Conservation (phyloP, 1,140 invertebrate species). For the Euura saliciscinereae region DNA sequence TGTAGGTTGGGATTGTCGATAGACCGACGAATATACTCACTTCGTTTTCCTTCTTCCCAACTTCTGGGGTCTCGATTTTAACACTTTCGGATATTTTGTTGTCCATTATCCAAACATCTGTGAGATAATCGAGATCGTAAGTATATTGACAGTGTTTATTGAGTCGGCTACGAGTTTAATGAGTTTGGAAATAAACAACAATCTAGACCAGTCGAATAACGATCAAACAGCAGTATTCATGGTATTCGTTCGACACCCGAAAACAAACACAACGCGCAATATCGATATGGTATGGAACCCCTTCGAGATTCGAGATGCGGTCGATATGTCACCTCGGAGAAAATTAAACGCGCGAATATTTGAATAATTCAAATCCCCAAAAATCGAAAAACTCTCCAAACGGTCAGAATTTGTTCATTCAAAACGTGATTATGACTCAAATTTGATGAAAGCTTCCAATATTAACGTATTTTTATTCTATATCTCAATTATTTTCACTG, state of each 20-base stretch:
- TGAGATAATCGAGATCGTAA: not conserved
- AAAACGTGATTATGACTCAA: too few species aligned
- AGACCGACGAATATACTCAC: constrained; percentile 28
- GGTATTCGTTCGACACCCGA: constrained; percentile 5
- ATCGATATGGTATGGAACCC: not conserved
- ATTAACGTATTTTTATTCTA: too few species aligned
- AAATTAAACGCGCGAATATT: not conserved
- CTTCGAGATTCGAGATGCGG: constrained; percentile 5
- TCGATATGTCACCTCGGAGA: not conserved
- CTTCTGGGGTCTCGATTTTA: constrained; percentile 31
- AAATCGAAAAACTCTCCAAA: too few species aligned
- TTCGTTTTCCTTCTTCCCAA: constrained; percentile 33
- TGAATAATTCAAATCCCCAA: too few species aligned
- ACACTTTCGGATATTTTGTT: constrained; percentile 32
- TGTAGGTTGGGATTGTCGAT: not conserved
- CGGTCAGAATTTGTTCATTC: too few species aligned
- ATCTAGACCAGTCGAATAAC: not conserved
- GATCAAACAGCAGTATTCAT: constrained; percentile 17
- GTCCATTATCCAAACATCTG: constrained; percentile 44
- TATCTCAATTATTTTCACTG: too few species aligned
- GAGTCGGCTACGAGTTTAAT: too few species aligned
- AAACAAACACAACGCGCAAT: constrained; percentile 9
- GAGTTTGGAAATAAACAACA: too few species aligned
- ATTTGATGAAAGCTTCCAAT: too few species aligned
- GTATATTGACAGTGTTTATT: too few species aligned